Evolutionary conservation across 2,113 vertebrate species (phyloP), one percentile per base, ranked within the genome.

Genomic region (Macroglossus sobrinus): DNA sequence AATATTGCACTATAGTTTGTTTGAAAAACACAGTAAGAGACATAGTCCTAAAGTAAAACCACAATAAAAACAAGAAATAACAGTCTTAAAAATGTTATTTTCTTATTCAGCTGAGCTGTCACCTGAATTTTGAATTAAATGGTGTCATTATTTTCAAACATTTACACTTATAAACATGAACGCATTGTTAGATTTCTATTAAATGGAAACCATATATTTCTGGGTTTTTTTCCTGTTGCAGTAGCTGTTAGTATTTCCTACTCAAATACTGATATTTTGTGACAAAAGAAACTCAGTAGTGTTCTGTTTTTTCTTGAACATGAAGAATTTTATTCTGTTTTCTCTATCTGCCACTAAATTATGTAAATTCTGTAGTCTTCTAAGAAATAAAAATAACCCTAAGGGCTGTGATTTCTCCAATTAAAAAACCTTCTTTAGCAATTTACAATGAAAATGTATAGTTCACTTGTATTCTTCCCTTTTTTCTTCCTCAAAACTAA

Each of bases 1-100:
- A 96, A 38, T 94, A 95, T 91, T 91, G 57, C 78, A 91, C 55
- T 82, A 82, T 89, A 66, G 50, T 95, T 91, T 89, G 33, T 96
- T 96, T 69, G 61, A 93, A 91, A 93, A 14, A 81, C 80, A 75
- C 43, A 61, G 0, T 80, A 40, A 61, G 18, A 81, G 78, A 87
- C 63, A 82, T 24, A 87, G 3, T 82, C 71, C 68, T 85, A 35
- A 74, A 78, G 74, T 82, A 95, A 96, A 93, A 61, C 55, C 96
- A 15, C 68, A 92, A 9, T 89, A 86, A 92, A 40, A 86, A 79
- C 15, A 84, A 38, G 79, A 87, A 78, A 50, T 93, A 76, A 84
- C 40, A 9, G 50, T 93, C 55, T 90, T 79, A 53, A 89, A 88
- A 91, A 79, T 74, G 64, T 2, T 13, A 16, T 86, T 78, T 95